phyloP scores from a whole-genome alignment of 2,888 invertebrate genomes.

The Parnassius mnemosyne region DNA sequence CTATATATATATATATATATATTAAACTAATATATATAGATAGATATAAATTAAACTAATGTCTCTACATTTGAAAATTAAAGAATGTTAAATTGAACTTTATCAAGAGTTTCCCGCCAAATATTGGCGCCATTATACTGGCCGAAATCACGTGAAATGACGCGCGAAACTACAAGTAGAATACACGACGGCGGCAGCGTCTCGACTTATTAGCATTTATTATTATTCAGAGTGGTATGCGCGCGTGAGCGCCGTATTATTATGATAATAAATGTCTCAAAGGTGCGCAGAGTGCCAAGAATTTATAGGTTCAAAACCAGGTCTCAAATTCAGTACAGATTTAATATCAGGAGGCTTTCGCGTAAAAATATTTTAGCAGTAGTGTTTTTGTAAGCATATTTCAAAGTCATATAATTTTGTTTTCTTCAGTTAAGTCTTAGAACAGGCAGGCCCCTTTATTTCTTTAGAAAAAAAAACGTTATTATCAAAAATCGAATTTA shows the following conservation, averaged over 20 bases:
- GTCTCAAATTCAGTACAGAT: constrained; percentile 28
- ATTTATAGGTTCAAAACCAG: constrained; percentile 28
- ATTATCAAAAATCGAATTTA: too few species aligned
- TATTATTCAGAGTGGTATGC: constrained; percentile 40
- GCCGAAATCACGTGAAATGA: constrained; percentile 37
- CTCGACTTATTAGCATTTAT: constrained; percentile 49
- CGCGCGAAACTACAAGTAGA: constrained; percentile 32
- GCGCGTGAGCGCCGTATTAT: constrained; percentile 37
- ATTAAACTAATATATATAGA: too few species aligned
- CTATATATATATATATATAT: too few species aligned
- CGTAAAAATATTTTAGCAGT: neutral
- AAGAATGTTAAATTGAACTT: too few species aligned
- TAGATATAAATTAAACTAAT: too few species aligned
- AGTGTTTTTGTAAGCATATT: neutral
- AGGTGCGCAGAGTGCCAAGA: constrained; percentile 30
- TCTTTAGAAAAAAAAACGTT: too few species aligned
- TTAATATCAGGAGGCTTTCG: constrained; percentile 18
- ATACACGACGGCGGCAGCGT: constrained; percentile 29
- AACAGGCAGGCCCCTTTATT: too few species aligned
- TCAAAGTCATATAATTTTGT: too few species aligned
- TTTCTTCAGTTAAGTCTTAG: too few species aligned
- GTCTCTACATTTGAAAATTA: too few species aligned
- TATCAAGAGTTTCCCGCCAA: constrained; percentile 30
- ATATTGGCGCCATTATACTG: constrained; percentile 35
- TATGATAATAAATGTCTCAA: constrained; percentile 41